These are phyloP conservation scores for Hyalella azteca DNA, from an alignment of 2,888 invertebrate species.

Conservation along the genomic window DNA sequence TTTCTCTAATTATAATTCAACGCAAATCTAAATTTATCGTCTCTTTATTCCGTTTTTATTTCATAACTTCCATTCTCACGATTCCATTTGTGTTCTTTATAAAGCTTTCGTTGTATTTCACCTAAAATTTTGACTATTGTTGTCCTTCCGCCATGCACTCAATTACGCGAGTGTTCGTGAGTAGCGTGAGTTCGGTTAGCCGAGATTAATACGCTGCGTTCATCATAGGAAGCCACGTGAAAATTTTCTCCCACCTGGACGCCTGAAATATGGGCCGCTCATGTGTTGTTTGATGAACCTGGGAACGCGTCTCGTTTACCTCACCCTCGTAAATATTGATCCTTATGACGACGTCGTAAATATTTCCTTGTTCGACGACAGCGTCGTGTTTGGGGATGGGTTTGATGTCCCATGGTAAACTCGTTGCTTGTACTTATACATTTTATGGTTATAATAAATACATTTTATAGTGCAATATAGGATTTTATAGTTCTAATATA, in stretches of 20 bases:
- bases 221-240: conserved; percentile 10
- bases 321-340: conserved; percentile 11
- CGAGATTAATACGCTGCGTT: conserved; percentile 1
- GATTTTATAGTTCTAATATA: too few relatives aligned
- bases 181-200: background rate
- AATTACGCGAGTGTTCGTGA: background rate
- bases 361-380: conserved; percentile 22
- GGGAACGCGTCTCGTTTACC: conserved; percentile 8
- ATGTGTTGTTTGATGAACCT: background rate
- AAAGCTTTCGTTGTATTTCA: too few relatives aligned
- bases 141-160: background rate
- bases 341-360: background rate
- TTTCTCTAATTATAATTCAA: too few relatives aligned
- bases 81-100: too few relatives aligned
- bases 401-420: conserved; percentile 11
- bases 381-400: background rate
- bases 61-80: too few relatives aligned
- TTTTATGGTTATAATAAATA: too few relatives aligned
- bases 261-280: conserved; percentile 24
- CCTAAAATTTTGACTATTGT: too few relatives aligned
- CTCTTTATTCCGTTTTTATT: too few relatives aligned
- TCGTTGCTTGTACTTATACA: background rate
- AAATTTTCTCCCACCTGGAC: conserved; percentile 14
- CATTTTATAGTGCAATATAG: too few relatives aligned
- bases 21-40: too few relatives aligned